Evolutionary conservation across 2,797 vertebrate species (phyloP), one percentile per base, ranked within the genome.

Genomic region (Lepus townsendii): DNA sequence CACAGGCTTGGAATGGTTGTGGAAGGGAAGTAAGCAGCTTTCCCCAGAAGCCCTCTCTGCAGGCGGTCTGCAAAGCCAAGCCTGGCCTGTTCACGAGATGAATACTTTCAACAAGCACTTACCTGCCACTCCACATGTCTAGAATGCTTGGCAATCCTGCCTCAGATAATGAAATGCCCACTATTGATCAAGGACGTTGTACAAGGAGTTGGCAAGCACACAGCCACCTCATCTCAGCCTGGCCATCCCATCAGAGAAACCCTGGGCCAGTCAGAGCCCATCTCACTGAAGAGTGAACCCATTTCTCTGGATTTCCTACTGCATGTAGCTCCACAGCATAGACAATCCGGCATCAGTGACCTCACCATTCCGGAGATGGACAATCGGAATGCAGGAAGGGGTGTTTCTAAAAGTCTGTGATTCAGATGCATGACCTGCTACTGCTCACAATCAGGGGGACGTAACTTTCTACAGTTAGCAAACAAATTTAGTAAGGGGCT

Each of bases 401-500:
- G 94, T 32, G 78, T 83, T 96, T 63, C 57, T 11, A 92, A 71
- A 73, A 97, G 79, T 79, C 95, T 11, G 87, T 50, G 93, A 95
- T 94, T 83, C 86, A 30, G 84, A 96, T 96, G 66, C 96, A 92
- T 2, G 7, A 65, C 82, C 97, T 96, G 93, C 96, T 95, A 97
- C 90, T 8, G 12, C 93, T 97, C 95, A 95, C 95, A 96, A 93
- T 62, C 84, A 92, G 89, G 96, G 95, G 86, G 86, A 90, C 11
- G 97, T 96, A 94, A 83, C 97, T 95, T 96, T 42, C 72, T 90
- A 96, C 91, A 92, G 96, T 98, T 97, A 97, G 97, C 97, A 98
- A 98, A 98, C 96, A 98, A 97, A 98, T 97, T 98, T 98, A 97
- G 98, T 97, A 97, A 97, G 92, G 93, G 95, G 90, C 93, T 97